These are phyloP conservation scores for Andrena haemorrhoa DNA, from an alignment of 2,888 invertebrate species.

Conservation along the genomic window DNA sequence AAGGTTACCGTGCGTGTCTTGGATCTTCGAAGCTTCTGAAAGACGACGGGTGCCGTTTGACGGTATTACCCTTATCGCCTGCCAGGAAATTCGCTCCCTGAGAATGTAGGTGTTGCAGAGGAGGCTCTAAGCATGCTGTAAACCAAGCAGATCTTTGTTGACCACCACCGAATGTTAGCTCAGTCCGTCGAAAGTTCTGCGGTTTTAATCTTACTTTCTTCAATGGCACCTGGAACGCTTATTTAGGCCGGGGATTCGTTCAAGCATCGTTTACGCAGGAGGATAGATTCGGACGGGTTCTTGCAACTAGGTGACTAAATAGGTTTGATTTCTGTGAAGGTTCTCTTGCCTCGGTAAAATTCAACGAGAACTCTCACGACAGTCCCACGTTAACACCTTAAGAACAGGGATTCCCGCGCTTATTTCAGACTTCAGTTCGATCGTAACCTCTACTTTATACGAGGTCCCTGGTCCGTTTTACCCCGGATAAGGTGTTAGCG, in stretches of 20 bases:
- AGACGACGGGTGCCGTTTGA: conserved; percentile 36
- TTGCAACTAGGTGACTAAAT: not conserved
- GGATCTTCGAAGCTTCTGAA: not conserved
- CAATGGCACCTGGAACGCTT: not conserved
- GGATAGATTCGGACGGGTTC: not conserved
- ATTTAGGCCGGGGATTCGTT: not conserved
- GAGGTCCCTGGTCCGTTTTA: not conserved
- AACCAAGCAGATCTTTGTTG: not conserved
- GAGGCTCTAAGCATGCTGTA: conserved; percentile 22
- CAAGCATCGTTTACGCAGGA: conserved; percentile 8
- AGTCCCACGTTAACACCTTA: conserved; percentile 14
- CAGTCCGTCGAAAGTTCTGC: not conserved
- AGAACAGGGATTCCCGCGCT: not conserved
- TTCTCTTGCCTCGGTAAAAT: conserved; percentile 13
- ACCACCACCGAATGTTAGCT: not conserved
- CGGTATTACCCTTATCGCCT: conserved; percentile 38
- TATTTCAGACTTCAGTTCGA: not conserved
- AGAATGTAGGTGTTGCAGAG: not conserved
- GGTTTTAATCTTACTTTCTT: not conserved
- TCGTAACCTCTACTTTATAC: not conserved
- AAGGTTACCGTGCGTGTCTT: not conserved
- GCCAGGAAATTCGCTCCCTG: not conserved
- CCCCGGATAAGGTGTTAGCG: not conserved
- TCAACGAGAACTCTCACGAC: conserved; percentile 7
- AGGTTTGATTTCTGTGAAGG: not conserved